Evolutionary conservation across 2,113 vertebrate genomes (phyloP).

Genomic region (Takifugu flavidus): DNA sequence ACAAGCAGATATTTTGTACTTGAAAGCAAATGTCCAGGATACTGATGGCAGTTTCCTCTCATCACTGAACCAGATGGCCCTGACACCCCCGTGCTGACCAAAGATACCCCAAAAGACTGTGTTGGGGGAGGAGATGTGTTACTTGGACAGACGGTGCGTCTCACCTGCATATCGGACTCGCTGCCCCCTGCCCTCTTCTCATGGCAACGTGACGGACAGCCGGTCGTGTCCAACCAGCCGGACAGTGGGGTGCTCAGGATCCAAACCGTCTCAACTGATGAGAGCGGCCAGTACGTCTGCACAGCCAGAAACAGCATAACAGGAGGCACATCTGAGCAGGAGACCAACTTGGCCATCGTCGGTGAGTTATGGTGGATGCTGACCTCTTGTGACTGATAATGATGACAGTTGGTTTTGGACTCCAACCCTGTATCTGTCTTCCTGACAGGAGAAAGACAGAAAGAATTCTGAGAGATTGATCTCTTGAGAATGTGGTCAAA

Average conservation of each 20-base stretch:
- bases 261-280: conserved; percentile 60
- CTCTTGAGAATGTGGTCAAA: conserved; percentile 54
- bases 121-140: conserved; percentile 63
- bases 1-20: not conserved
- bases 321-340: conserved; percentile 41
- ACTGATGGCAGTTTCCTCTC: conserved; percentile 15
- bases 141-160: conserved; percentile 58
- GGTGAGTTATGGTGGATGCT: conserved; percentile 60
- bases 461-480: conserved; percentile 55
- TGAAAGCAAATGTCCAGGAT: conserved; percentile 8
- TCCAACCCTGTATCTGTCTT: conserved; percentile 50
- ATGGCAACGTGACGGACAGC: conserved; percentile 60
- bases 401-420: conserved; percentile 49
- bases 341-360: conserved; percentile 54
- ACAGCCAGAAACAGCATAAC: conserved; percentile 65
- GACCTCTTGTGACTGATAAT: conserved; percentile 44
- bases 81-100: conserved; percentile 63
- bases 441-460: conserved; percentile 44
- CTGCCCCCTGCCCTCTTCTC: conserved; percentile 70
- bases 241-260: conserved; percentile 63
- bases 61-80: conserved; percentile 65
- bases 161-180: conserved; percentile 67
- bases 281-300: conserved; percentile 68
- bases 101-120: conserved; percentile 50
- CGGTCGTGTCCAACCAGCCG: conserved; percentile 39